Conservation (phyloP, 2,797 vertebrate species). For the Sebastes nivosus region DNA sequence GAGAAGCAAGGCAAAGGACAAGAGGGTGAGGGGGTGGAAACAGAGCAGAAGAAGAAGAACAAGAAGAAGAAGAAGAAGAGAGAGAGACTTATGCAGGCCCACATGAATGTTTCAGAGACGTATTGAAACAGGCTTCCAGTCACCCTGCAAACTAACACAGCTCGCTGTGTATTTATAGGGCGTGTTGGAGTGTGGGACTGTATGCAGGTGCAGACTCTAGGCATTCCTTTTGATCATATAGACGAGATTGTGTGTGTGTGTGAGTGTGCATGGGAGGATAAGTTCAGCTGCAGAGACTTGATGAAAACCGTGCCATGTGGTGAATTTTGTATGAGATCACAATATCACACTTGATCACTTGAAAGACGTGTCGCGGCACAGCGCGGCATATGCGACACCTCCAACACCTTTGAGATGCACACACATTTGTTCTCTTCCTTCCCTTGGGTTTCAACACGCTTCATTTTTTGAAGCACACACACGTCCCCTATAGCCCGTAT, state of each 20-base stretch:
- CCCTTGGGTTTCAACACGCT: background rate
- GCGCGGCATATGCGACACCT: background rate
- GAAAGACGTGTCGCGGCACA: constrained; percentile 24
- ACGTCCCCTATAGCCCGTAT: background rate
- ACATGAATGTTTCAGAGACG: constrained; percentile 55
- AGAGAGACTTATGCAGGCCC: constrained; percentile 15
- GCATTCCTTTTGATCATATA: constrained; percentile 48
- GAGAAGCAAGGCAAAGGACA: constrained; percentile 34
- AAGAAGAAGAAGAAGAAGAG: background rate
- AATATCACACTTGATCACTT: constrained; percentile 20
- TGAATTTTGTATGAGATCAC: constrained; percentile 44
- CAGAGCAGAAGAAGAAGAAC: constrained; percentile 20
- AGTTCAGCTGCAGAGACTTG: constrained; percentile 29
- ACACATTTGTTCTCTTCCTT: background rate
- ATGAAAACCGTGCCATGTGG: constrained; percentile 34
- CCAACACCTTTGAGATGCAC: constrained; percentile 5
- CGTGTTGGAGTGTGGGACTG: constrained; percentile 15
- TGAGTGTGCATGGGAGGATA: constrained; percentile 7
- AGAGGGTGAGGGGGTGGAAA: constrained; percentile 55
- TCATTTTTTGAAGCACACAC: background rate
- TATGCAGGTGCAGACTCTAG: constrained; percentile 40
- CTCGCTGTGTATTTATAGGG: constrained; percentile 45
- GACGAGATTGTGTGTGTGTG: background rate
- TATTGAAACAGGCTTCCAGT: constrained; percentile 43
- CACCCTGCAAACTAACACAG: constrained; percentile 28